These are phyloP conservation scores for Musca domestica DNA, from an alignment of 1,140 invertebrate genomes.

Conservation along the genomic window DNA sequence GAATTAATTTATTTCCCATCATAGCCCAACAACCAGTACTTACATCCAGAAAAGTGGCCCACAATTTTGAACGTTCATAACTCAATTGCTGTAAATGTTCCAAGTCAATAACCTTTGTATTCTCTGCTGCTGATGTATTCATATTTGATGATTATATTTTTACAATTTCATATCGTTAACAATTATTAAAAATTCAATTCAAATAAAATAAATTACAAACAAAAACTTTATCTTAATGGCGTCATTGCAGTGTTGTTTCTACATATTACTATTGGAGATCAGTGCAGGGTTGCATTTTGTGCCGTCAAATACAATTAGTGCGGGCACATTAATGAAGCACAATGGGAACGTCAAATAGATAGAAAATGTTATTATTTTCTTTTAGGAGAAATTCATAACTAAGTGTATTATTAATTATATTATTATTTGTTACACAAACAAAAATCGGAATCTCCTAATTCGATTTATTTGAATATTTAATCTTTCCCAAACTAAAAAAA, in stretches of 20 bases:
- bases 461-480: too few species aligned
- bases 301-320: too few species aligned
- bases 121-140: background rate
- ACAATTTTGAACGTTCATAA: constrained; percentile 19
- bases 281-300: background rate
- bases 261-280: background rate
- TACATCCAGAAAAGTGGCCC: constrained; percentile 24
- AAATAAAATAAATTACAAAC: background rate
- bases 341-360: too few species aligned
- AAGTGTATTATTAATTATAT: too few species aligned
- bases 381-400: too few species aligned
- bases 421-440: too few species aligned
- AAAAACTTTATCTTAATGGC: constrained; percentile 4
- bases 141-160: background rate
- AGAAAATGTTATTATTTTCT: too few species aligned
- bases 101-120: background rate
- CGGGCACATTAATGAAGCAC: too few species aligned
- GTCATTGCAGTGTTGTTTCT: background rate
- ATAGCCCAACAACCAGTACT: background rate
- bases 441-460: too few species aligned
- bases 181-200: background rate
- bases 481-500: too few species aligned
- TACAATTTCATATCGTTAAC: background rate
- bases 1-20: background rate
- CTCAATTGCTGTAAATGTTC: constrained; percentile 7